These are phyloP conservation scores for Drosophila subpulchrella DNA, from an alignment of 1,140 invertebrate species.

Conservation along the genomic window DNA sequence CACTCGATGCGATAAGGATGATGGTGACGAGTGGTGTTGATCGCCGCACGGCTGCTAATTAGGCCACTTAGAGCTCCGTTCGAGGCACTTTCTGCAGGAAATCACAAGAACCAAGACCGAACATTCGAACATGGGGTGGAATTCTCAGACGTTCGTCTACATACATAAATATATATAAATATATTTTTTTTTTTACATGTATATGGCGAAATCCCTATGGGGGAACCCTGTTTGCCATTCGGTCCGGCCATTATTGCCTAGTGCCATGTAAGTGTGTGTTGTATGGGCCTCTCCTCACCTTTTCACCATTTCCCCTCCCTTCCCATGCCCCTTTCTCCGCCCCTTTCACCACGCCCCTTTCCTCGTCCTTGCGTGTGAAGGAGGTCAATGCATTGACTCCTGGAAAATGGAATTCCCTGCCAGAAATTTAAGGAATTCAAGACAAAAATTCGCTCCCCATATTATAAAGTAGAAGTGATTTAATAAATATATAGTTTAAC, in stretches of 20 bases:
- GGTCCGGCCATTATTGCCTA: slow-evolving; percentile 64
- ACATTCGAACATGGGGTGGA: slow-evolving; percentile 48
- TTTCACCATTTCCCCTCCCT: not conserved
- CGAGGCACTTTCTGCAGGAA: slow-evolving; percentile 68
- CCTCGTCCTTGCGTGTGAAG: slow-evolving; percentile 53
- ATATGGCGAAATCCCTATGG: slow-evolving; percentile 3
- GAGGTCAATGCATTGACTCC: slow-evolving; percentile 60
- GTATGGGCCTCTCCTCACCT: slow-evolving; percentile 13
- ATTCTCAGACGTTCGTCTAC: slow-evolving; percentile 10
- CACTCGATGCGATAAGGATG: slow-evolving; percentile 47
- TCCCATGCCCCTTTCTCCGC: no score
- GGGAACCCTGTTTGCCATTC: slow-evolving; percentile 15
- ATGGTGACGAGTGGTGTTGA: slow-evolving; percentile 76
- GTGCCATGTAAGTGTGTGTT: slow-evolving; percentile 67
- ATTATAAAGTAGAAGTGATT: not conserved
- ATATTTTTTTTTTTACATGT: not conserved
- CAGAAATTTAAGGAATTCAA: slow-evolving; percentile 1
- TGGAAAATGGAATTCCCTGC: slow-evolving; percentile 17
- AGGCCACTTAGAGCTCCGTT: slow-evolving; percentile 75
- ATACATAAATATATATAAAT: not conserved
- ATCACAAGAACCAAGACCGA: slow-evolving; percentile 58
- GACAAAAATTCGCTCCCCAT: not conserved
- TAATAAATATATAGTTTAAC: not conserved
- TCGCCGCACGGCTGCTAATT: slow-evolving; percentile 80
- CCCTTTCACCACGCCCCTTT: no score